Percentiles rank a stretch among this genome's conserved stretches.
Evolutionary conservation across 2,797 vertebrate species (phyloP).

Genomic region (Propithecus perrieri): DNA sequence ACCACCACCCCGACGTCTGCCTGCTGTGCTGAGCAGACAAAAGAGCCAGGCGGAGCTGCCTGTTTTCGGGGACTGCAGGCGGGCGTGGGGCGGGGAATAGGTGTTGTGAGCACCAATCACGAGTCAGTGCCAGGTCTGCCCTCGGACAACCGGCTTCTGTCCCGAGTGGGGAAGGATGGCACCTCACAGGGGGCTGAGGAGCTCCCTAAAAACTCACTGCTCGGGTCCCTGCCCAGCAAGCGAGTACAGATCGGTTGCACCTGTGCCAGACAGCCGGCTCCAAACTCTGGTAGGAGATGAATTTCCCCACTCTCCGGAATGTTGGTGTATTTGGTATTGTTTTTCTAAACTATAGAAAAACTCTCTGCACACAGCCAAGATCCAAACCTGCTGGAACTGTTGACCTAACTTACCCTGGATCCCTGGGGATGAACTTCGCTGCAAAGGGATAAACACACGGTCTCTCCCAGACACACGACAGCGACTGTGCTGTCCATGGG

Average conservation of each 20-base stretch:
- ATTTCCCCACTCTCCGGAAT: neutral
- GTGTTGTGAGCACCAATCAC: neutral
- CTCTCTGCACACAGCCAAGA: neutral
- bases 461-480: neutral
- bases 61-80: neutral
- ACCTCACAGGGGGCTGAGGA: neutral
- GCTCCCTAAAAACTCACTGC: neutral
- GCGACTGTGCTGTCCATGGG: neutral
- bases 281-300: neutral
- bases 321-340: neutral
- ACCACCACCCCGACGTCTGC: conserved; percentile 46
- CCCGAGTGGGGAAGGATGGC: neutral
- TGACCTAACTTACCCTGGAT: neutral
- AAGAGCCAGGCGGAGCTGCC: conserved; percentile 32
- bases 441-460: neutral
- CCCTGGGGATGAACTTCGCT: neutral
- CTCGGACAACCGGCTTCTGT: neutral
- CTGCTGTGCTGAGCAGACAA: conserved; percentile 66
- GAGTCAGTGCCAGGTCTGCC: neutral
- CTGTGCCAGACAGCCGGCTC: neutral
- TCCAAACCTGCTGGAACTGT: neutral
- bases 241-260: neutral
- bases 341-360: neutral
- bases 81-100: neutral
- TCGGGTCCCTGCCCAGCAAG: neutral